phyloP scores from a whole-genome alignment of 2,113 vertebrate species.

The Corvus hawaiiensis region DNA sequence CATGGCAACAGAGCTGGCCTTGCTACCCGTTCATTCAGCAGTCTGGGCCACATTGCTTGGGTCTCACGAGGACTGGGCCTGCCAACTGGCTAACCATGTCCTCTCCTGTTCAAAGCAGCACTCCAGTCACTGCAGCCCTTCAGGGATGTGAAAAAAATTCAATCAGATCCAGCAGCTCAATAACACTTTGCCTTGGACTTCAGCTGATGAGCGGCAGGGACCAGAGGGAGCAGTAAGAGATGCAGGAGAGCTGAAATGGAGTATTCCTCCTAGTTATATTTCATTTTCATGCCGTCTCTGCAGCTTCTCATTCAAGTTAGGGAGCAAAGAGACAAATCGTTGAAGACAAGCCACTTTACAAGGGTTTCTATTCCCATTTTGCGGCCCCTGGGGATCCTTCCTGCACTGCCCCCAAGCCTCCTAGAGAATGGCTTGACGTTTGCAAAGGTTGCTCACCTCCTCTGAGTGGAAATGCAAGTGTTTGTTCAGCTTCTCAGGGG shows the following conservation, averaged over 20 bases:
- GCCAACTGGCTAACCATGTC: not conserved
- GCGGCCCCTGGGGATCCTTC: not conserved
- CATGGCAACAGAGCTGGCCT: not conserved
- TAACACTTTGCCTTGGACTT: conserved; percentile 35
- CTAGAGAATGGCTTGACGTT: not conserved
- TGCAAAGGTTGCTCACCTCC: conserved; percentile 11
- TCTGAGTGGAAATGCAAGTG: not conserved
- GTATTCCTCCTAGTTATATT: conserved; percentile 28
- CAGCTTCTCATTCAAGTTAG: conserved; percentile 3
- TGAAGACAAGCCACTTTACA: not conserved
- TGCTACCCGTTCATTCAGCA: not conserved
- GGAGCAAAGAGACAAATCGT: conserved; percentile 1
- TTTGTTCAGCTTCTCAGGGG: conserved; percentile 45
- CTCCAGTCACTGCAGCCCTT: not conserved
- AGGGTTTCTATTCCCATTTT: not conserved
- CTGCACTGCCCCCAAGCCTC: not conserved
- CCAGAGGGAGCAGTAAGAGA: conserved; percentile 23
- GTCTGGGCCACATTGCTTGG: not conserved
- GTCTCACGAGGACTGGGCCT: not conserved
- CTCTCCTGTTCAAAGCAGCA: not conserved
- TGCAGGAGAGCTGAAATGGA: conserved; percentile 11
- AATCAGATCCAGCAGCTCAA: conserved; percentile 31
- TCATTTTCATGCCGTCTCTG: conserved; percentile 50
- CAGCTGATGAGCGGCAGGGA: not conserved
- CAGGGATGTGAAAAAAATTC: not conserved